These are phyloP conservation scores for Serrognathus titanus DNA, from an alignment of 2,888 invertebrate genomes.

Conservation along the genomic window DNA sequence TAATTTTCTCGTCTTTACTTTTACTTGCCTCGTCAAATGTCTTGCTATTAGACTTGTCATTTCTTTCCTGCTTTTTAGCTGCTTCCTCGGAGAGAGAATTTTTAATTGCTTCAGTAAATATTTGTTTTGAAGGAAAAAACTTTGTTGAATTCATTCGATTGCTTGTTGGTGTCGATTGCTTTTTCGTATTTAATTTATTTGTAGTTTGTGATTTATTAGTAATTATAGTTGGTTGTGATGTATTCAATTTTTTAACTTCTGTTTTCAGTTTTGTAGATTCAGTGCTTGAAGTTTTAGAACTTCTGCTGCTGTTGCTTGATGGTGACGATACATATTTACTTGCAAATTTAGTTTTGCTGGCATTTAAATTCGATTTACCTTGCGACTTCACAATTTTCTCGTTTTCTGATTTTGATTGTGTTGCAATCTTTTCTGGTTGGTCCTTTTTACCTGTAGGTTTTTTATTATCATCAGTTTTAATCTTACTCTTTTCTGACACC, in stretches of 20 bases:
- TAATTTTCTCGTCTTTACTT: too few species aligned
- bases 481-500: constrained; percentile 10
- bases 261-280: neutral
- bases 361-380: constrained; percentile 6
- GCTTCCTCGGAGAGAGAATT: neutral
- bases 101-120: constrained; percentile 39
- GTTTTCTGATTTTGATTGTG: constrained; percentile 19
- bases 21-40: neutral
- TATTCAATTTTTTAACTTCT: too few species aligned
- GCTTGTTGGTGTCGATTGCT: constrained; percentile 22
- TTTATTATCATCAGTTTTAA: constrained; percentile 9
- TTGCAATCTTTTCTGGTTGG: constrained; percentile 3
- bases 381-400: constrained; percentile 9
- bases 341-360: constrained; percentile 1
- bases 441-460: constrained; percentile 1
- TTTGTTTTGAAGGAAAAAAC: constrained; percentile 44
- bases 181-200: neutral
- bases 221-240: too few species aligned
- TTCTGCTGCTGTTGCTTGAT: neutral
- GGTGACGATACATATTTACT: neutral
- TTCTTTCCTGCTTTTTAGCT: constrained; percentile 20
- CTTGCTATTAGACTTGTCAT: neutral
- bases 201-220: neutral
- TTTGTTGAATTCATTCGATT: constrained; percentile 39
- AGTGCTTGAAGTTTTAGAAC: constrained; percentile 3